phyloP scores from a whole-genome alignment of 2,113 vertebrate species.

The Pterocles orientalis region DNA sequence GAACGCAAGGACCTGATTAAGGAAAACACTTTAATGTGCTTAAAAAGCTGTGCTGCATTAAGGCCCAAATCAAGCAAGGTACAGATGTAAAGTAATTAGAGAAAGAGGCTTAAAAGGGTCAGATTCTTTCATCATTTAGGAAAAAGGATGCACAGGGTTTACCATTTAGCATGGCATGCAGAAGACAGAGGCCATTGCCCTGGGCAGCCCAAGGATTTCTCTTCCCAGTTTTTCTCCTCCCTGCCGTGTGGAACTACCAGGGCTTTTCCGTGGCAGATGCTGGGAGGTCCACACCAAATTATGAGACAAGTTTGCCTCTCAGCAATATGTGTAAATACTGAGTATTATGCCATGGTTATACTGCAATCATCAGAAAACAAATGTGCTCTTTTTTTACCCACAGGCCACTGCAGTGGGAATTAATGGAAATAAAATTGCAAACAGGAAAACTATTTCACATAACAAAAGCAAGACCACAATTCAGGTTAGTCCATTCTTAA shows the following conservation, averaged over 20 bases:
- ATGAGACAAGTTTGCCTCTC: neutral
- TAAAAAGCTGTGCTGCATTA: neutral
- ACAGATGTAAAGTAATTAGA: neutral
- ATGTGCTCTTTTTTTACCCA: neutral
- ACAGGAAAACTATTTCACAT: neutral
- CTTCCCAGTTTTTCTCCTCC: neutral
- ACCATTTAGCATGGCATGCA: neutral
- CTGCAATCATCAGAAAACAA: neutral
- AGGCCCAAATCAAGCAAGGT: neutral
- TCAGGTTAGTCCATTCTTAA: neutral
- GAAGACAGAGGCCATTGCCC: neutral
- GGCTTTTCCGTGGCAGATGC: neutral
- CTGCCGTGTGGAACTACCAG: accelerated
- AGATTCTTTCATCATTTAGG: neutral
- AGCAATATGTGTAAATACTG: neutral
- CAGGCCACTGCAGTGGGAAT: neutral
- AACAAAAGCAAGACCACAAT: neutral
- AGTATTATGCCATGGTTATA: neutral
- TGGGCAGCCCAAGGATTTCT: neutral
- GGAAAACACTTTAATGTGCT: neutral
- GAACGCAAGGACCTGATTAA: neutral
- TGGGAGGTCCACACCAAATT: neutral
- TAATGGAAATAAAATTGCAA: neutral
- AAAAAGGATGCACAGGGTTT: neutral
- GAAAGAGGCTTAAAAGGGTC: neutral